Conservation (phyloP, 2,888 invertebrate genomes). For the Calliopum simillimum region DNA sequence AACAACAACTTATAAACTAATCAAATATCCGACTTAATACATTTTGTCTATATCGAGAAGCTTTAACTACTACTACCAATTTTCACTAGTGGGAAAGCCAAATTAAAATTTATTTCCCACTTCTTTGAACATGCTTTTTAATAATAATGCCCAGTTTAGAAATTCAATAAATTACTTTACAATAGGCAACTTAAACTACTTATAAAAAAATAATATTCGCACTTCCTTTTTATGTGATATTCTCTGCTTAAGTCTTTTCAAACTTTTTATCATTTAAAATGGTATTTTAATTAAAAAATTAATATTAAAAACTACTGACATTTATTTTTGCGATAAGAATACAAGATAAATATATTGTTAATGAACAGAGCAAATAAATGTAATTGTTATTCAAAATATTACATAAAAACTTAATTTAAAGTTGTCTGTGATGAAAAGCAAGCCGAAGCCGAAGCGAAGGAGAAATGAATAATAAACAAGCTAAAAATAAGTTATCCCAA, state of each 20-base stretch:
- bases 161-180: not conserved
- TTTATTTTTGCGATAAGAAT: constrained; percentile 4
- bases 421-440: constrained; percentile 35
- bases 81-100: no score
- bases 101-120: no score
- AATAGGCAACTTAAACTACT: constrained; percentile 24
- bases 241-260: constrained; percentile 30
- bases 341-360: not conserved
- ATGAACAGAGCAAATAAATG: constrained; percentile 13
- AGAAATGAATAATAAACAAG: constrained; percentile 14
- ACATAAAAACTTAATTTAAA: constrained; percentile 32
- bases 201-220: constrained; percentile 18
- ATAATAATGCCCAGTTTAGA: not conserved
- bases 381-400: constrained; percentile 27
- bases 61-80: no score
- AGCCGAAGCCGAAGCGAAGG: constrained; percentile 23
- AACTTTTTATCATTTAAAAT: constrained; percentile 12
- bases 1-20: no score
- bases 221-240: constrained; percentile 37
- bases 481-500: not conserved
- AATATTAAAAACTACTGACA: not conserved
- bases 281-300: constrained; percentile 11
- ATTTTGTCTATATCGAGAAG: no score
- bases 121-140: no score
- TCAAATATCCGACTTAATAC: no score